These are phyloP conservation scores for Dryobota labecula DNA, from an alignment of 2,888 invertebrate species.

Conservation along the genomic window DNA sequence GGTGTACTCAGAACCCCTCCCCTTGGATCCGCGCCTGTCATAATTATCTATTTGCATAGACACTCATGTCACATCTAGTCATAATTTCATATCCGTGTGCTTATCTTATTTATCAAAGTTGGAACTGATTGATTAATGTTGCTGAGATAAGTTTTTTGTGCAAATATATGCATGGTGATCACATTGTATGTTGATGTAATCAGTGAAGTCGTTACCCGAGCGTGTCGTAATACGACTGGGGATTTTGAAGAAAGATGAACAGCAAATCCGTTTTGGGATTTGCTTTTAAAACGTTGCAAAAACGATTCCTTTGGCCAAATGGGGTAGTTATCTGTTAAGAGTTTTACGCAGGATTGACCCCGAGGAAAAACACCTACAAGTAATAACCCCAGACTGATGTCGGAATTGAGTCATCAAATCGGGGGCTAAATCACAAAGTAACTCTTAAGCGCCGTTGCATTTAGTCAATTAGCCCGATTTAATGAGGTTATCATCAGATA, in stretches of 20 bases:
- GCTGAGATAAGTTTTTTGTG: background rate
- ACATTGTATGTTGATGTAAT: background rate
- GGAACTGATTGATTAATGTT: background rate
- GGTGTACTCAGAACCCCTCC: conserved; percentile 5
- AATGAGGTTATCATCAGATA: background rate
- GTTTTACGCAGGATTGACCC: background rate
- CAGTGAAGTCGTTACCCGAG: background rate
- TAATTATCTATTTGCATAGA: conserved; percentile 27
- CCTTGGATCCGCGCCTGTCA: conserved; percentile 33
- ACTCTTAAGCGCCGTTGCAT: background rate
- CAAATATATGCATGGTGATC: conserved; percentile 3
- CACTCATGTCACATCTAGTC: conserved; percentile 7
- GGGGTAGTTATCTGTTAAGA: background rate
- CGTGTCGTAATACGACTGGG: conserved; percentile 11
- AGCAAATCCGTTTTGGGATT: conserved; percentile 13
- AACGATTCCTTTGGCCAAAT: conserved; percentile 22
- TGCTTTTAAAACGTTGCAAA: conserved; percentile 23
- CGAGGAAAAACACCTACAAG: conserved; percentile 12
- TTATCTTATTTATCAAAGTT: conserved; percentile 4
- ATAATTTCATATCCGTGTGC: conserved; percentile 15
- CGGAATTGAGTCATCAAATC: conserved; percentile 19
- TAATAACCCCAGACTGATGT: background rate
- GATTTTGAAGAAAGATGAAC: background rate
- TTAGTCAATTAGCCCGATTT: conserved; percentile 22
- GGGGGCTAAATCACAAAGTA: conserved; percentile 7